Base-by-base conservation (phyloP, 1,140 invertebrate species). In the Sminthurides bifidus region DNA sequence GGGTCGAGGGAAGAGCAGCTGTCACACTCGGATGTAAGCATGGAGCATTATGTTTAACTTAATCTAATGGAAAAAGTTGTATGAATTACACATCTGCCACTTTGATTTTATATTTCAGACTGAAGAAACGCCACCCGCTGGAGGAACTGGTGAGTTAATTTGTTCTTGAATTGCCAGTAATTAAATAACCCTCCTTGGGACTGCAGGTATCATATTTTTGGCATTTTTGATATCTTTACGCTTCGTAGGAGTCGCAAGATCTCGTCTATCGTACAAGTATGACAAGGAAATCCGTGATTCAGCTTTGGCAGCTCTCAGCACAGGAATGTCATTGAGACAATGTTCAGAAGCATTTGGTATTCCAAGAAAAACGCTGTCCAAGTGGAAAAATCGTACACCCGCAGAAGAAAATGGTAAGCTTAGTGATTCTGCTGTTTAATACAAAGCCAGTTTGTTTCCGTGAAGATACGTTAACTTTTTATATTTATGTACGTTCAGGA, bases 331-430 rank as follows among this genome's bases (percentile, higher is more conserved):
- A 0, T 17, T 63, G 15, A 37, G 58, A 0, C 61, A 60, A 46
- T 54, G 54, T 37, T 60, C 61, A 17, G 61, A 63, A 43, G 35
- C 56, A 2, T 63, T 58, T 23, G 55, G 58, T 3, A 60, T 63
- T 51, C 61, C 61, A 31, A 27, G 56, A 10, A 63, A 63, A 35
- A 63, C 61, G 1, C 24, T 63, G 10, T 55, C 55, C 1, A 58
- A 54, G 37, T 60, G 59, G 59, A 60, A 60, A 37, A 54, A 52
- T 35, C 52, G 50, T 52, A 54, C 37, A 40, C 35, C 33, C 15
- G 23, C 17, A 21, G 29, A 56, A 21, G 54, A 50, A 21, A 30
- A 46, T 15, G 31, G 53, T 46, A 51, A 46, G 21, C 41, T 43
- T 43, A 10, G 21, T 8, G 10, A 8, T 10, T 12, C 19, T 48